Evolutionary conservation across 2,888 invertebrate genomes (phyloP), one percentile per base, ranked within the genome.

Genomic region (Andrena bucephala): DNA sequence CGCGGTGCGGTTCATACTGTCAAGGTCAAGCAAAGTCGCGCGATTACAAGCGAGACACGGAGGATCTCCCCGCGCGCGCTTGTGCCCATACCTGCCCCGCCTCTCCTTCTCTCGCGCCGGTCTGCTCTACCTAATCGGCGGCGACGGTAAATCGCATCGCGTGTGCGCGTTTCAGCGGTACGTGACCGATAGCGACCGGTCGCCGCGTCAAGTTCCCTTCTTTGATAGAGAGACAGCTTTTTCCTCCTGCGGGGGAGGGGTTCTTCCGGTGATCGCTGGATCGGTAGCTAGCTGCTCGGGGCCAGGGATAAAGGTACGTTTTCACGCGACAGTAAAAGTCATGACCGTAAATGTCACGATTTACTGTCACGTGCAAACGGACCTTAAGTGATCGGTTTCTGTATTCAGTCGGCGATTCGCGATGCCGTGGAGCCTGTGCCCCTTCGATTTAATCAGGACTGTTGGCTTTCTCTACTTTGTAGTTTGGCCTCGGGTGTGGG

Each of bases 11-110:
- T 81, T 81, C 84, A 69, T 77, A 84, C 82, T 81, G 67, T 67
- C 88, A 89, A 89, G 89, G 89, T 89, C 89, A 85, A 86, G 85
- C 89, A 89, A 89, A 89, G 88, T 89, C 83, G 89, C 82, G 70
- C 88, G 87, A 89, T 89, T 87, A 89, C 83, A 52, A 68, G 70
- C 74, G 72, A 74, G 77, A 79, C 70, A 76, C 69, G n/a, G 48
- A 71, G 72, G 68, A 78, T 77, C 76, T 57, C 57, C 57, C 57
- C 57, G 57, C 73, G 65, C 33, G 62, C 69, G 75, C 71, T 63
- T 68, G 77, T 75, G 65, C 31, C 62, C 36, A 50, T 57, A 48
- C 54, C 60, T 75, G 63, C 66, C 48, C 65, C 48, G 54, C 33
- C 48, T 24, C 42, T 16, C 42, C 16, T 0, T 16, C 42, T 16